Evolutionary conservation across 2,113 vertebrate genomes (phyloP).

Genomic region (Brachirus orientalis): DNA sequence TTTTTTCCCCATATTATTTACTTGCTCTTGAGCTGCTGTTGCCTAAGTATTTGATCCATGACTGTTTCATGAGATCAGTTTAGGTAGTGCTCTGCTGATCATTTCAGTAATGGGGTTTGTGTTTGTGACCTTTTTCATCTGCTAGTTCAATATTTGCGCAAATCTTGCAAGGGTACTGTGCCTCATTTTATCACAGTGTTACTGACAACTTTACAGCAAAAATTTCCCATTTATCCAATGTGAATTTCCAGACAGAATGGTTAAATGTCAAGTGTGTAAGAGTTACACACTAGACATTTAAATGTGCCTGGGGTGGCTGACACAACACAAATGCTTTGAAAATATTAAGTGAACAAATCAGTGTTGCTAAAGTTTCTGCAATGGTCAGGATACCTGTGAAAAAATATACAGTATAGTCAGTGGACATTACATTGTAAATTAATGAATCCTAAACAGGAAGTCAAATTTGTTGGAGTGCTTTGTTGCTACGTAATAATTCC

Average conservation of each 20-base stretch:
- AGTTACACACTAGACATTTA: too few species aligned
- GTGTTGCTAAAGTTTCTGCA: background rate
- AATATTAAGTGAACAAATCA: background rate
- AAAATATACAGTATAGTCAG: background rate
- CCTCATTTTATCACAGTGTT: conserved; percentile 26
- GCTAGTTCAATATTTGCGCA: conserved; percentile 51
- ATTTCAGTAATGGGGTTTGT: conserved; percentile 25
- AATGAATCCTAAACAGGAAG: background rate
- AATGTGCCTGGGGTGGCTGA: too few species aligned
- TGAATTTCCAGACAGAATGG: background rate
- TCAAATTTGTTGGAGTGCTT: background rate
- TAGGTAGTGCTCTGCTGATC: conserved; percentile 17
- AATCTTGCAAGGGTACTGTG: conserved; percentile 29
- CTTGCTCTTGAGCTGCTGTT: conserved; percentile 9
- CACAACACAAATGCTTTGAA: background rate
- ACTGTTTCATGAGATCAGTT: conserved; percentile 27
- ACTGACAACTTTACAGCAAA: conserved; percentile 36
- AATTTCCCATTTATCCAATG: conserved; percentile 31
- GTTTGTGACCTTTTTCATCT: conserved; percentile 51
- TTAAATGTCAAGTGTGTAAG: background rate
- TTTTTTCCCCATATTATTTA: conserved; percentile 8
- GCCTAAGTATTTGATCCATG: conserved; percentile 2
- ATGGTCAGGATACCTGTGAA: background rate
- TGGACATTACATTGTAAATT: background rate
- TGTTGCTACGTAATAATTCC: too few species aligned